phyloP scores from a whole-genome alignment of 37 sponge, comb jelly and placozoan species.

The Haliclona indistincta region DNA sequence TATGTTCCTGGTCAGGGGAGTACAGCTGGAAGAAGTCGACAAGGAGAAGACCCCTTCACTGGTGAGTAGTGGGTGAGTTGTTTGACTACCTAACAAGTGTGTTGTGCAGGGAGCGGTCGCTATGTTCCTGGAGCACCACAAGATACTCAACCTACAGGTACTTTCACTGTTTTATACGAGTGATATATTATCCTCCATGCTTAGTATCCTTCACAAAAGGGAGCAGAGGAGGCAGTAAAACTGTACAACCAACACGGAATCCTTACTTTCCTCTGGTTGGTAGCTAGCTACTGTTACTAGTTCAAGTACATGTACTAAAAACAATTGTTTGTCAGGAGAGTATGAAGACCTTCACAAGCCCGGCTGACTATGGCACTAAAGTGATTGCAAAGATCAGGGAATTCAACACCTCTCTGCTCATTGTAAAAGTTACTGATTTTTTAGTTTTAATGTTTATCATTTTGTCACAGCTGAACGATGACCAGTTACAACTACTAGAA shows the following conservation, averaged over 20 bases:
- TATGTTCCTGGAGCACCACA: not conserved
- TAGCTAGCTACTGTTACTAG: not conserved
- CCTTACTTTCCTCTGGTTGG: not conserved
- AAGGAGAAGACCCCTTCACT: constrained; percentile 27
- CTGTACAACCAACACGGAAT: not conserved
- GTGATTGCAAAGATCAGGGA: constrained; percentile 61
- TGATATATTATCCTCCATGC: no score
- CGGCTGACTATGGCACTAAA: constrained; percentile 63
- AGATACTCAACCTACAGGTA: no score
- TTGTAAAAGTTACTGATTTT: no score
- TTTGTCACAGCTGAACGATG: constrained; percentile 6
- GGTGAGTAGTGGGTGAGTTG: not conserved
- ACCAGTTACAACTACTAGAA: constrained; percentile 3
- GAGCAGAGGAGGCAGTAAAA: no score
- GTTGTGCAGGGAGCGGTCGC: not conserved
- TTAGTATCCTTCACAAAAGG: no score
- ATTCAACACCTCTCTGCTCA: constrained; percentile 33
- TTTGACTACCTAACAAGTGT: no score
- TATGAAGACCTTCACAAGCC: constrained; percentile 52
- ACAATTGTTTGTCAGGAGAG: constrained; percentile 3
- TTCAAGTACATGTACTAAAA: not conserved
- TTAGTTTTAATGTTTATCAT: no score
- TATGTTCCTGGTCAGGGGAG: not conserved
- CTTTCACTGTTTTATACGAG: no score
- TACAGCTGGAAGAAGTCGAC: not conserved